Percentiles rank a stretch among this genome's conserved stretches.
These are phyloP conservation scores for Leuciscus waleckii DNA, from an alignment of 2,797 vertebrate species.

Conservation along the genomic window DNA sequence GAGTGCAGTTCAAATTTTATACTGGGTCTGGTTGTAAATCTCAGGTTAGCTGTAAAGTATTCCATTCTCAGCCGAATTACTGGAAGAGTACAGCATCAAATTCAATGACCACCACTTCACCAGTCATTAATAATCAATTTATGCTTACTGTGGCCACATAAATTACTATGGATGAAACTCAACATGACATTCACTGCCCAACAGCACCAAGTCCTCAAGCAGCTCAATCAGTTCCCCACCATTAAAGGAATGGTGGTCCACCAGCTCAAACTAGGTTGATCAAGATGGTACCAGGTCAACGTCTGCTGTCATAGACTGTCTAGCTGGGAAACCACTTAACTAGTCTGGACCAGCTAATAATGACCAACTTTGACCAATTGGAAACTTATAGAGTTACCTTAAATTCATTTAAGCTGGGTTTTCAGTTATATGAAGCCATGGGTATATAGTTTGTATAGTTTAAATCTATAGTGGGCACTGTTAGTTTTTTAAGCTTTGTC, in stretches of 20 bases:
- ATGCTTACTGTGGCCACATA: not conserved
- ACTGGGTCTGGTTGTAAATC: slow-evolving; percentile 32
- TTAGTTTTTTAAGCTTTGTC: not conserved
- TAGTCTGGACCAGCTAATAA: not conserved
- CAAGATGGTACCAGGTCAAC: not conserved
- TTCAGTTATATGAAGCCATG: not conserved
- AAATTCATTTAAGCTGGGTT: not conserved
- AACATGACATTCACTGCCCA: not conserved
- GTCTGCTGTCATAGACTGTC: not conserved
- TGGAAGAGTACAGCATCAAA: slow-evolving; percentile 1
- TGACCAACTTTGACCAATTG: not conserved
- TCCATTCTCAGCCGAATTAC: not conserved
- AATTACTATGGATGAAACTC: not conserved
- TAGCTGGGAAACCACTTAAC: too few species aligned
- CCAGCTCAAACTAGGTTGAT: not conserved
- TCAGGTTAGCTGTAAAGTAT: slow-evolving; percentile 16
- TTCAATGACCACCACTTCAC: slow-evolving; percentile 51
- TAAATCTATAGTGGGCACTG: not conserved
- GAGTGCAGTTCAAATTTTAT: slow-evolving; percentile 26
- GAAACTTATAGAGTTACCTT: not conserved
- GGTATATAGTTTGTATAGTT: not conserved
- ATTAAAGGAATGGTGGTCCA: not conserved
- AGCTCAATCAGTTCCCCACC: not conserved
- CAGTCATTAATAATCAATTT: slow-evolving; percentile 59
- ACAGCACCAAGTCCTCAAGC: not conserved